These are phyloP conservation scores for Scelioninae gen. 1 DNA, from an alignment of 2,888 invertebrate species.

Conservation along the genomic window DNA sequence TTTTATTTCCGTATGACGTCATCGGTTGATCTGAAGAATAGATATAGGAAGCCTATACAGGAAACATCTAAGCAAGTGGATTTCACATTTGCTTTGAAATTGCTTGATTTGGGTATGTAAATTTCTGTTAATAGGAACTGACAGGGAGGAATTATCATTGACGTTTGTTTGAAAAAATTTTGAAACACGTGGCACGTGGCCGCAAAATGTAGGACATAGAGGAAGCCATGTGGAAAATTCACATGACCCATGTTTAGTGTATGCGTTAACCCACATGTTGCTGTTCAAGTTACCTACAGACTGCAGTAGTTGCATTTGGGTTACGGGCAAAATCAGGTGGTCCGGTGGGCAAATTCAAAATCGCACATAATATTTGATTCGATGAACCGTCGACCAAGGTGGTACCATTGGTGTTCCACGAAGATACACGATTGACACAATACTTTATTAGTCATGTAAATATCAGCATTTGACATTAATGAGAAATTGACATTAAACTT, in stretches of 20 bases:
- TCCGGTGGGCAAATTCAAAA: conserved; percentile 10
- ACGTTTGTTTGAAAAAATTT: conserved; percentile 36
- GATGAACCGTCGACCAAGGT: neutral
- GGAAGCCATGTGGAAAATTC: conserved; percentile 54
- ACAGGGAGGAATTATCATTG: too few relatives aligned
- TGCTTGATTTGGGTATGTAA: too few relatives aligned
- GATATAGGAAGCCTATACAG: too few relatives aligned
- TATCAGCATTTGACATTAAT: conserved; percentile 55
- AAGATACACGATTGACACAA: conserved; percentile 2
- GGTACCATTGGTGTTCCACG: neutral
- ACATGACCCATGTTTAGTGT: conserved; percentile 39
- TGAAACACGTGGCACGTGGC: conserved; percentile 36
- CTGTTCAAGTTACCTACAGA: conserved; percentile 36
- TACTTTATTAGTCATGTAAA: conserved; percentile 46
- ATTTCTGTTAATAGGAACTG: too few relatives aligned
- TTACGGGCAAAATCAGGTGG: conserved; percentile 42
- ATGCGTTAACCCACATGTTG: conserved; percentile 50
- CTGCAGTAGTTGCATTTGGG: conserved; percentile 28
- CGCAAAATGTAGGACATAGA: conserved; percentile 42
- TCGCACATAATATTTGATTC: conserved; percentile 4
- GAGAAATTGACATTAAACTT: conserved; percentile 57
- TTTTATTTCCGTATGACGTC: too few relatives aligned
- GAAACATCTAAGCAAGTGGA: too few relatives aligned
- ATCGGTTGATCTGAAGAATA: too few relatives aligned
- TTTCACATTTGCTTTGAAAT: too few relatives aligned